Evolutionary conservation across 2,797 vertebrate species (phyloP), one percentile per base, ranked within the genome.

Genomic region (Apogon hyalosoma): DNA sequence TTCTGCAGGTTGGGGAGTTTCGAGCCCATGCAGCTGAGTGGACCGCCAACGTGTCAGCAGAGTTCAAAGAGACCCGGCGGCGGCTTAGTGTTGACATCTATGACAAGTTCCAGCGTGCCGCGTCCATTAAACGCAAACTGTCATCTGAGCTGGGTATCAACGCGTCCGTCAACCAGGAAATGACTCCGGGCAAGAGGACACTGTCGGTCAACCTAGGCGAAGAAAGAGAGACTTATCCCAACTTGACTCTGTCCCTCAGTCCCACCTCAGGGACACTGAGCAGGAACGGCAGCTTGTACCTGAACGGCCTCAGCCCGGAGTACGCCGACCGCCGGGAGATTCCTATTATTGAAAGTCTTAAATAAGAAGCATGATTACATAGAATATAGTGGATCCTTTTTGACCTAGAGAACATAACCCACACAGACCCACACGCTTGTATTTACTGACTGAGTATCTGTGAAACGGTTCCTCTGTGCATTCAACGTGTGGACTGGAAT

Each of bases 61-160:
- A 99, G 89, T 98, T 99, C 90, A 99, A 99, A 87, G 97, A 98
- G 89, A 99, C 98, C 0, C 94, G 97, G 3, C 88, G 97, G 52
- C 94, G 97, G 15, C 93, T 99, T 75, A 99, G 98, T 0, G 98
- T 99, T 45, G 97, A 99, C 92, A 97, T 99, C 73, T 98, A 99
- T 0, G 97, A 99, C 94, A 97, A 95, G 88, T 98, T 99, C 88
- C 97, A 99, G 88, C 92, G 98, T 0, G 98, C 98, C 11, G 96
- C 98, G 0, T 99, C 98, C 73, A 96, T 99, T 80, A 99, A 99
- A 81, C 95, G 97, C 82, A 98, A 98, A 89, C 94, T 99, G 56
- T 99, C 97, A 0, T 96, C 96, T 0, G 97, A 99, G 76, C 93
- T 98, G 0, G 95, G 95, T 0, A 94, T 97, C 28, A 97, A 92